phyloP scores from a whole-genome alignment of 2,113 vertebrate genomes.

The Phylloscopus whistleri region DNA sequence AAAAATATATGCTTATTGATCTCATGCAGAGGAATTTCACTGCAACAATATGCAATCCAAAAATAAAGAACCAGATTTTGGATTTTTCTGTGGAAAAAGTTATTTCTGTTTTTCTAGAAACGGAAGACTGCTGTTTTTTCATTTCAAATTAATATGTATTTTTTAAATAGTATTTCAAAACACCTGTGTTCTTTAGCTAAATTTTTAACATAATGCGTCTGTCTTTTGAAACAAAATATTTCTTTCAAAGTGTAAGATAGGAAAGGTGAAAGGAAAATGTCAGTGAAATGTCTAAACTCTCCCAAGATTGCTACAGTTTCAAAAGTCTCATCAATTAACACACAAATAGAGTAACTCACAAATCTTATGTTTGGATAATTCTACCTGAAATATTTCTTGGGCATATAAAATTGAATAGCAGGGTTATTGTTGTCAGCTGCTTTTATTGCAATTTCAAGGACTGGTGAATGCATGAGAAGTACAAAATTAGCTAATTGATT shows the following conservation, averaged over 20 bases:
- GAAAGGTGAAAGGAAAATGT: neutral
- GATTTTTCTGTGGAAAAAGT: neutral
- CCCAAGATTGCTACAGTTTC: neutral
- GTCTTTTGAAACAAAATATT: neutral
- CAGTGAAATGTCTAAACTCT: neutral
- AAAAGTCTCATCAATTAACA: neutral
- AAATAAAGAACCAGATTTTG: neutral
- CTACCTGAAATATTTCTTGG: neutral
- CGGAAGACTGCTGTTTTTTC: neutral
- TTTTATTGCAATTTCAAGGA: neutral
- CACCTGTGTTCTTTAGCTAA: neutral
- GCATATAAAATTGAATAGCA: neutral
- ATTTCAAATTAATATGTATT: neutral
- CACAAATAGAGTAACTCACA: neutral
- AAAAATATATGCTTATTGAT: neutral
- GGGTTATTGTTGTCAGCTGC: neutral
- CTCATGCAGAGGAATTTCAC: neutral
- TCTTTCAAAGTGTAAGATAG: neutral
- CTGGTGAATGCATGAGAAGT: neutral
- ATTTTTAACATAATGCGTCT: neutral
- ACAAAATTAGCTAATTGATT: conserved; percentile 9
- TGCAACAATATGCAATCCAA: neutral
- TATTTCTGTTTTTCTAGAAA: neutral
- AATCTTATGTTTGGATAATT: neutral
- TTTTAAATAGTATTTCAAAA: neutral